Evolutionary conservation across 2,797 vertebrate species (phyloP).

Genomic region (Parambassis ranga): DNA sequence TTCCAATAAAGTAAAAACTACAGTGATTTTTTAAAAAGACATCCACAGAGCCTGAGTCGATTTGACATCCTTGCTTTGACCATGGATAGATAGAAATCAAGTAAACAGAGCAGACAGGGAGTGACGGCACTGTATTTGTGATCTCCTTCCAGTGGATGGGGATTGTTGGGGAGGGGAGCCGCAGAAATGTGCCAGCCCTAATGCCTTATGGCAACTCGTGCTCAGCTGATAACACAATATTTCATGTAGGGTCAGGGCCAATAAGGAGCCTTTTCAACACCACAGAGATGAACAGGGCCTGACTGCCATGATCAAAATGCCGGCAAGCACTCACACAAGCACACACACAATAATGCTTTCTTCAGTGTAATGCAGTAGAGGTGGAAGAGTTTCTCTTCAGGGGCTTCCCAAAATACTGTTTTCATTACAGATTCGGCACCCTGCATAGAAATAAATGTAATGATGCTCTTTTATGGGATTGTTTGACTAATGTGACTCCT

Average conservation of each 20-base stretch:
- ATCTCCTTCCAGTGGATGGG: conserved; percentile 51
- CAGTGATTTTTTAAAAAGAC: conserved; percentile 21
- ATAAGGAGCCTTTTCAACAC: conserved; percentile 77
- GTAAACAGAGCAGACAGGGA: conserved; percentile 57
- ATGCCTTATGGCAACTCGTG: conserved; percentile 76
- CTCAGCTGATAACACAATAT: conserved; percentile 79
- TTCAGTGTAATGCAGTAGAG: conserved; percentile 2
- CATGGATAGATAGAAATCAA: conserved; percentile 48
- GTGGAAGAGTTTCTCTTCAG: background rate
- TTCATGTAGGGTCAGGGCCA: conserved; percentile 77
- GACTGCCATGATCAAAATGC: conserved; percentile 68
- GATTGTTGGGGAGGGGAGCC: conserved; percentile 35
- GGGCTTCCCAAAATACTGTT: background rate
- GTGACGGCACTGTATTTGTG: conserved; percentile 63
- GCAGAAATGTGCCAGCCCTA: conserved; percentile 65
- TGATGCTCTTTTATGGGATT: background rate
- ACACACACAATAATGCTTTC: background rate
- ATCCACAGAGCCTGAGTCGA: conserved; percentile 29
- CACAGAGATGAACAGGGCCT: conserved; percentile 66
- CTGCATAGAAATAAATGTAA: conserved; percentile 1
- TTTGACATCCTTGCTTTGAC: conserved; percentile 42
- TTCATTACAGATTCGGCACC: background rate
- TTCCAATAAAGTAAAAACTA: background rate
- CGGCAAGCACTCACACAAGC: conserved; percentile 26
- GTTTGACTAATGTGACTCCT: conserved; percentile 11